Conservation (phyloP, 1,140 invertebrate genomes). For the Drosophila kurseongensis region DNA sequence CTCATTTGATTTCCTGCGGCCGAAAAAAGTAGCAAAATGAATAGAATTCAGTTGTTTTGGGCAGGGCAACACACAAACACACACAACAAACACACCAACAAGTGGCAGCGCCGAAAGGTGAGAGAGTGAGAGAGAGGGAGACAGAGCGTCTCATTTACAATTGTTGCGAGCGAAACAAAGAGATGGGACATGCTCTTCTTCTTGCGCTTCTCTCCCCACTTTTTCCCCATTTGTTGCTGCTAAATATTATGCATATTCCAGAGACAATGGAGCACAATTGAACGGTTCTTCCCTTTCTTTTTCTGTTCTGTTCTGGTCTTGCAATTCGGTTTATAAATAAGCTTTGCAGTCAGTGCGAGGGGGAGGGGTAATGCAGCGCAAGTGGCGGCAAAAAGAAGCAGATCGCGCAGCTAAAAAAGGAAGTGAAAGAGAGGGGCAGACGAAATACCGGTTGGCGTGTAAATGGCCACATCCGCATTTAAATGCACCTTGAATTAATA, state of each 20-base stretch:
- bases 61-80: constrained; percentile 32
- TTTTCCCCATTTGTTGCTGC: constrained; percentile 32
- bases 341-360: constrained; percentile 20
- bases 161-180: constrained; percentile 49
- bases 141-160: constrained; percentile 33
- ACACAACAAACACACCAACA: constrained; percentile 49
- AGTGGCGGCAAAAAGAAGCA: constrained; percentile 65
- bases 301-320: constrained; percentile 34
- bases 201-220: not conserved
- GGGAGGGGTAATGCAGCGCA: constrained; percentile 32
- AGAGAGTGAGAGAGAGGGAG: constrained; percentile 31
- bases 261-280: constrained; percentile 68
- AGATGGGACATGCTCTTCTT: constrained; percentile 24
- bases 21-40: constrained; percentile 48
- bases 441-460: constrained; percentile 72
- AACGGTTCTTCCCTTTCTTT: constrained; percentile 44
- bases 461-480: constrained; percentile 72
- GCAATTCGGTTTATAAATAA: constrained; percentile 67
- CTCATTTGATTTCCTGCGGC: constrained; percentile 55
- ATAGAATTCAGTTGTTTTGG: constrained; percentile 63
- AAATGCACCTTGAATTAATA: constrained; percentile 68
- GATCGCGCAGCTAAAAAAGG: constrained; percentile 63
- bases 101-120: constrained; percentile 52
- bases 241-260: constrained; percentile 71
- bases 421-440: constrained; percentile 26